These are phyloP conservation scores for Ptilodon capucinus DNA, from an alignment of 2,888 invertebrate species.

Conservation along the genomic window DNA sequence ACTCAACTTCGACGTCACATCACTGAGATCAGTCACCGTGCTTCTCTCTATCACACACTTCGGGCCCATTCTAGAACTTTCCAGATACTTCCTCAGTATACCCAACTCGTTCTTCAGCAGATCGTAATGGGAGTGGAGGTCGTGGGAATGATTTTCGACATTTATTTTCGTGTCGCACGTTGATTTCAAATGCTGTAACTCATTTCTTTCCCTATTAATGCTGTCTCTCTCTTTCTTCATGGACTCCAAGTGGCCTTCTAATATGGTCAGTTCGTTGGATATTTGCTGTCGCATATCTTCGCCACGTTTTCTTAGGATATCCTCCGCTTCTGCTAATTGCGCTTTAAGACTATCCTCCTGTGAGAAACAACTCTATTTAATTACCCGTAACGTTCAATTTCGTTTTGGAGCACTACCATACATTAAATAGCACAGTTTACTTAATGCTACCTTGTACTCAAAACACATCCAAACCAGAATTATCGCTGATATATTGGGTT, in stretches of 20 bases:
- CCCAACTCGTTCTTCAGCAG: slow-evolving; percentile 53
- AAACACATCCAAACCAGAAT: no score
- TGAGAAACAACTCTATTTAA: background rate
- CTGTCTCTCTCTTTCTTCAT: slow-evolving; percentile 61
- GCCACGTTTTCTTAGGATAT: slow-evolving; percentile 50
- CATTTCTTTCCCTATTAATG: slow-evolving; percentile 52
- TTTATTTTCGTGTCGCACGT: slow-evolving; percentile 12
- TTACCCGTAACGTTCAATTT: no score
- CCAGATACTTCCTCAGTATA: slow-evolving; percentile 51
- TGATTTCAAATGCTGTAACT: slow-evolving; percentile 27
- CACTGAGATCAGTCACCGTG: slow-evolving; percentile 46
- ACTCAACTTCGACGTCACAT: slow-evolving; percentile 27
- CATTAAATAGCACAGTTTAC: no score
- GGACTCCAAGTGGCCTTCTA: slow-evolving; percentile 52
- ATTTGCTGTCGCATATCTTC: slow-evolving; percentile 67
- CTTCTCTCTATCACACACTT: slow-evolving; percentile 53
- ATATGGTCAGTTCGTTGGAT: slow-evolving; percentile 51
- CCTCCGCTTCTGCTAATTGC: slow-evolving; percentile 59
- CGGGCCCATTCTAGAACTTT: slow-evolving; percentile 37
- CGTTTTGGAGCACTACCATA: no score
- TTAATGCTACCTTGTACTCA: no score
- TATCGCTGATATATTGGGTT: no score
- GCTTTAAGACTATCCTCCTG: slow-evolving; percentile 63
- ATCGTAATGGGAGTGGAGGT: slow-evolving; percentile 48
- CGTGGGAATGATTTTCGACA: slow-evolving; percentile 34